Conservation (phyloP, 2,113 vertebrate genomes). For the Camelus bactrianus region DNA sequence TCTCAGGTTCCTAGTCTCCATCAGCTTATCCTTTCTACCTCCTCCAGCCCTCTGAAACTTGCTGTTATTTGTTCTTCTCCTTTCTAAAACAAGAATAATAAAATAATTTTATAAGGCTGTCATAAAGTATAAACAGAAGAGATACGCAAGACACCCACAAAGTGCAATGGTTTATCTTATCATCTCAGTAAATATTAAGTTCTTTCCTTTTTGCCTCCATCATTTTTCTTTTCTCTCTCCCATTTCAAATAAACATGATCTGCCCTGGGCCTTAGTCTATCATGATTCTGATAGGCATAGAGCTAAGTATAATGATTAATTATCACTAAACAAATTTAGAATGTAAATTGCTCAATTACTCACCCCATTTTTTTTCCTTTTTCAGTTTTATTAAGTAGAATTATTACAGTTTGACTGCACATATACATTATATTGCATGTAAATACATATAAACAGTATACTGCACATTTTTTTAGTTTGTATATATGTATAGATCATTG, state of each 20-base stretch:
- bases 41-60: not conserved
- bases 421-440: no score
- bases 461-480: no score
- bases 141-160: not conserved
- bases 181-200: not conserved
- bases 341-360: not conserved
- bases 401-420: no score
- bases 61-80: not conserved
- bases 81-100: not conserved
- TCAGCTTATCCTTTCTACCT: not conserved
- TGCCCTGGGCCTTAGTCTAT: not conserved
- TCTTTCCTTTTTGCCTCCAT: not conserved
- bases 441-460: no score
- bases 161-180: not conserved
- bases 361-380: not conserved
- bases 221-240: not conserved
- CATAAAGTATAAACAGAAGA: not conserved
- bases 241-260: not conserved
- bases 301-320: not conserved
- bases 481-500: no score
- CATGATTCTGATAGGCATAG: not conserved
- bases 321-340: conserved; percentile 8
- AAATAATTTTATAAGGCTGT: not conserved
- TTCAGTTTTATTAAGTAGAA: no score
- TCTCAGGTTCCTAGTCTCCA: not conserved